These are phyloP conservation scores for Conchocele bisecta DNA, from an alignment of 2,888 invertebrate species.

Conservation along the genomic window DNA sequence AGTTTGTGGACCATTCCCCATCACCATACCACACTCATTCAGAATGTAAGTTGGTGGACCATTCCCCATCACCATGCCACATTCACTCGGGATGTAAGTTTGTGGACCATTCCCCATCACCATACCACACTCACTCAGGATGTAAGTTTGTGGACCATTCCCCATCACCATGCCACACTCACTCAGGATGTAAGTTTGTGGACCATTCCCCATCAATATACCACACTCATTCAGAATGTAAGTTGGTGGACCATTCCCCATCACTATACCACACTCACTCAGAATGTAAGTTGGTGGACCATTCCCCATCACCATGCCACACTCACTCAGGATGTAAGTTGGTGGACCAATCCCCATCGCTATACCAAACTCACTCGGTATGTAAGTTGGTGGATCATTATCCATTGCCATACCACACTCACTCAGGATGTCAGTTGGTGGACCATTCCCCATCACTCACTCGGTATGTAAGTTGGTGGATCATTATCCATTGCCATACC, in stretches of 20 bases:
- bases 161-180: too few species aligned
- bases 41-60: conserved; percentile 74
- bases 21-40: conserved; percentile 79
- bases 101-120: conserved; percentile 79
- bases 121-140: conserved; percentile 80
- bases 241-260: too few species aligned
- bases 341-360: too few species aligned
- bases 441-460: too few species aligned
- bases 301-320: conserved; percentile 79
- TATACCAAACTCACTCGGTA: too few species aligned
- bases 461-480: too few species aligned
- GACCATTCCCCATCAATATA: conserved; percentile 79
- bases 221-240: conserved; percentile 81
- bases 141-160: conserved; percentile 71
- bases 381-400: conserved; percentile 79
- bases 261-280: too few species aligned
- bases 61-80: too few species aligned
- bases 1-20: conserved; percentile 80
- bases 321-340: conserved; percentile 78
- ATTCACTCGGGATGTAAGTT: too few species aligned
- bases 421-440: conserved; percentile 78
- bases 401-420: conserved; percentile 80
- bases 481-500: conserved; percentile 80
- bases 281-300: too few species aligned
- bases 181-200: too few species aligned